phyloP scores from a whole-genome alignment of 2,113 vertebrate species.

The Phalacrocorax pelagicus region DNA sequence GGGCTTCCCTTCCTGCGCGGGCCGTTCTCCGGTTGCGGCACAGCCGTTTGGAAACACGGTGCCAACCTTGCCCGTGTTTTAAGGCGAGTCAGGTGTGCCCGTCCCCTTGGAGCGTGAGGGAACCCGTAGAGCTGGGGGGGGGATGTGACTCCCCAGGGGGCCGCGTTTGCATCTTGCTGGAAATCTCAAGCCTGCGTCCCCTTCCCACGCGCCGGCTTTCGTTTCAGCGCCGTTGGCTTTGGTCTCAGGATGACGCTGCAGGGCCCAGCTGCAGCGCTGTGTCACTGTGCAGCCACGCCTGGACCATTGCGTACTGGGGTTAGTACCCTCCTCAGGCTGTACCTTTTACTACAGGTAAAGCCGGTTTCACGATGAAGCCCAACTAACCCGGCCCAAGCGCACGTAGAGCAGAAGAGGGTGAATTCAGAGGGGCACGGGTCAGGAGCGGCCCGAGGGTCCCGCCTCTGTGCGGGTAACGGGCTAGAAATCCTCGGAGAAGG shows the following conservation, averaged over 20 bases:
- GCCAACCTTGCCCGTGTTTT: not conserved
- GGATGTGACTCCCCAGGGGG: not conserved
- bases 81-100: not conserved
- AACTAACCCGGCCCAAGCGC: too few relatives aligned
- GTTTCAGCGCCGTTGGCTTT: not conserved
- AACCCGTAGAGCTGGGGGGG: not conserved
- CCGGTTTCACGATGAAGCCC: not conserved
- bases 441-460: fast-evolving
- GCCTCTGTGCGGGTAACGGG: fast-evolving
- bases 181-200: not conserved
- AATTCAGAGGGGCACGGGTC: not conserved
- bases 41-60: fast-evolving
- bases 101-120: not conserved
- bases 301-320: fast-evolving
- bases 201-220: not conserved
- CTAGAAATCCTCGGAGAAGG: not conserved
- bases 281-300: not conserved
- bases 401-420: not conserved
- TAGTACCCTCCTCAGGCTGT: not conserved
- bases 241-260: not conserved
- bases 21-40: not conserved
- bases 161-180: not conserved
- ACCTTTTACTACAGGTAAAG: not conserved
- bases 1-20: not conserved
- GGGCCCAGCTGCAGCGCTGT: not conserved